phyloP scores from a whole-genome alignment of 2,113 vertebrate genomes.

The Saimiri boliviensis region DNA sequence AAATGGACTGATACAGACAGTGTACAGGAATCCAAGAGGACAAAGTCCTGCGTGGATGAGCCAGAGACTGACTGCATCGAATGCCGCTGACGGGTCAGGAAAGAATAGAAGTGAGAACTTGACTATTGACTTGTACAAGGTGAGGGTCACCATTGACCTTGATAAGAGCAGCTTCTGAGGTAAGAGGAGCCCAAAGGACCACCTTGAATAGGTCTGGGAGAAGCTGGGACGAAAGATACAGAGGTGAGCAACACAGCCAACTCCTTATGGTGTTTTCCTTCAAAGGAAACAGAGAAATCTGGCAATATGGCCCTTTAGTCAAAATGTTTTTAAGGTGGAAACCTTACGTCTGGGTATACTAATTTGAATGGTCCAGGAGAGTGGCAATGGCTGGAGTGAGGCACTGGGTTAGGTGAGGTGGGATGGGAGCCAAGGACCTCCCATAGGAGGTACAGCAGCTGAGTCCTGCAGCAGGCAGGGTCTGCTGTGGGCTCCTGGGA shows the following conservation, averaged over 20 bases:
- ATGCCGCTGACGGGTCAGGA: not conserved
- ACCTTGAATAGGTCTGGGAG: not conserved
- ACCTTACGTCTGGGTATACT: not conserved
- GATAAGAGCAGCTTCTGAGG: not conserved
- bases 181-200: not conserved
- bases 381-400: not conserved
- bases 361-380: not conserved
- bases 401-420: not conserved
- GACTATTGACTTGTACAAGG: not conserved
- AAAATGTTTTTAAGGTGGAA: not conserved
- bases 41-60: not conserved
- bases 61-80: not conserved
- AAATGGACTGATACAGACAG: too few relatives aligned
- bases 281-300: not conserved
- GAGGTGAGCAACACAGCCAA: not conserved
- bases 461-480: not conserved
- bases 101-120: not conserved
- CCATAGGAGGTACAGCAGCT: not conserved
- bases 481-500: not conserved
- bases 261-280: not conserved
- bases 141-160: not conserved
- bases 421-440: not conserved
- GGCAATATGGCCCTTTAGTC: not conserved
- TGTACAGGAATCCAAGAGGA: not conserved
- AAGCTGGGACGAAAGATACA: not conserved